These are phyloP conservation scores for Astreopora myriophthalma DNA, from an alignment of 64 coral and sea anemone species.

Conservation along the genomic window DNA sequence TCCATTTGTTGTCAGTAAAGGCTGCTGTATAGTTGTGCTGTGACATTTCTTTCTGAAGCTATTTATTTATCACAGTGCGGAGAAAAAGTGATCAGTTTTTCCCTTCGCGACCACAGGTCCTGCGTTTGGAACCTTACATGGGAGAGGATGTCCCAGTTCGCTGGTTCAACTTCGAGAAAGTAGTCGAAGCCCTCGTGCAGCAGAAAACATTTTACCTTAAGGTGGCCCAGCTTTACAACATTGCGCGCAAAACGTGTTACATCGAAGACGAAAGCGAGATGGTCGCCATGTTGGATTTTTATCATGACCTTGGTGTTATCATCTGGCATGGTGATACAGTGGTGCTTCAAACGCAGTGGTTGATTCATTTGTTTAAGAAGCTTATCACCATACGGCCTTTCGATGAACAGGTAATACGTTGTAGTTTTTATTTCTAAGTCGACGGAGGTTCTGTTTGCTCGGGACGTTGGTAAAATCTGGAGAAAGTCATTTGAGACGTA, in stretches of 20 bases:
- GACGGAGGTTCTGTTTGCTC: too few relatives aligned
- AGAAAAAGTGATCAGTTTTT: neutral
- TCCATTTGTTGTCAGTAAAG: too few relatives aligned
- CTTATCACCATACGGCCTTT: conserved; percentile 68
- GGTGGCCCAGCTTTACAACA: conserved; percentile 25
- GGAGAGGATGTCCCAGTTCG: conserved; percentile 75
- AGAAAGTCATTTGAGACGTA: too few relatives aligned
- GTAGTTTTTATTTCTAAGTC: neutral
- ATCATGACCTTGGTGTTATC: conserved; percentile 64
- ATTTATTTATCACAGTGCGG: too few relatives aligned
- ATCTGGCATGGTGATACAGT: conserved; percentile 60
- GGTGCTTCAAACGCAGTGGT: conserved; percentile 70
- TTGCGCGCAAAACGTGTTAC: conserved; percentile 32
- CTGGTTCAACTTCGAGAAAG: conserved; percentile 64
- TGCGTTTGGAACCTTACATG: conserved; percentile 78
- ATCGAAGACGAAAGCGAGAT: conserved; percentile 52
- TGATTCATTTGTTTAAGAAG: conserved; percentile 68
- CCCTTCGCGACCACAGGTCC: neutral
- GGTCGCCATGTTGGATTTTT: conserved; percentile 58
- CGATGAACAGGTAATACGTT: conserved; percentile 55
- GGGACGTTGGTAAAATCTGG: too few relatives aligned
- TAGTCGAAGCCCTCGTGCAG: conserved; percentile 32
- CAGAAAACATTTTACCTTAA: conserved; percentile 20
- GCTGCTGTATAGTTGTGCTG: too few relatives aligned
- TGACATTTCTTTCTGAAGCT: too few relatives aligned